Base-by-base conservation (phyloP, 1,140 invertebrate genomes). In the Megalonaias nervosa region DNA sequence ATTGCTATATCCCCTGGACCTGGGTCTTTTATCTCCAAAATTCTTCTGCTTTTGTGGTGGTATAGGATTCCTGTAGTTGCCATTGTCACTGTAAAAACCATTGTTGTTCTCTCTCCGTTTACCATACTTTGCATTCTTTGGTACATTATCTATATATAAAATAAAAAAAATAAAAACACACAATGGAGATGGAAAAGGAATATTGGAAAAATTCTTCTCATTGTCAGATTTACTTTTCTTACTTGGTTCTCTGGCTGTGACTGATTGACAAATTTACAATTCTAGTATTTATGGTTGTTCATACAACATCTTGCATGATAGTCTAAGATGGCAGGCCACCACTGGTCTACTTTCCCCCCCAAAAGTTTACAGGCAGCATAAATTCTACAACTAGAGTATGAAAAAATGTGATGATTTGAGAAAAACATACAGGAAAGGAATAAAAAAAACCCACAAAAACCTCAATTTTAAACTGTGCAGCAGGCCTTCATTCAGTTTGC, bases 21-120 rank as follows among this genome's bases (percentile, higher is more conserved):
- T 93, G 87, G 95, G 94, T 92, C 95, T 93, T 92, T 95, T 95
- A 90, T 95, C 95, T 91, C 77, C 68, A 69, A 93, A 91, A 89
- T 91, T 91, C 83, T 90, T 91, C 88, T 87, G 88, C 88, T 94
- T 94, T 87, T 94, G 94, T 87, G 93, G 94, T 87, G 93, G 91
- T 83, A 90, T 89, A 71, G 92, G 93, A 56, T 91, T 91, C 77
- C 92, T 72, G 31, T 72, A 77, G n/a, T 68, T 77, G 21, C 67
- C 75, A 71, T 74, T 82, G 23, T 68, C 72, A 57, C 60, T 64
- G 31, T 21, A 57, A 17, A 38, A 66, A 69, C 67, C 70, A 67
- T 71, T 71, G 59, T 77, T 80, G 64, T 69, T 83, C 31, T 74
- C 75, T 62, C 75, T 78, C 21, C 76, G 85, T 80, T 89, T 89